Conservation (phyloP, 2,888 invertebrate species). For the Mythimna loreyi region DNA sequence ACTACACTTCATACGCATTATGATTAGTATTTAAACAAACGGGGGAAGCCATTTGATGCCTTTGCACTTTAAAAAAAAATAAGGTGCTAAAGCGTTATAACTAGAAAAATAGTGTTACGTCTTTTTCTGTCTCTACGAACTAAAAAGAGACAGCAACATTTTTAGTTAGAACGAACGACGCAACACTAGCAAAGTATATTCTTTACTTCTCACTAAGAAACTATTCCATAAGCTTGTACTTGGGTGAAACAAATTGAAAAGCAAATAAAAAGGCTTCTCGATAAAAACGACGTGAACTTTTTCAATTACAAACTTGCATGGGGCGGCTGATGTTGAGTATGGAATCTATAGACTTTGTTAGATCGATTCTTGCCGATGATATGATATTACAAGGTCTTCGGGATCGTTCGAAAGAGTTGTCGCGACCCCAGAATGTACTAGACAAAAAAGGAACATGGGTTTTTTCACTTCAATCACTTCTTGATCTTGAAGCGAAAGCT, state of each 20-base stretch:
- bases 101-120: background rate
- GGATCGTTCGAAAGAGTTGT: no score
- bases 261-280: constrained; percentile 72
- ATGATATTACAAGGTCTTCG: constrained; percentile 58
- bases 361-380: constrained; percentile 67
- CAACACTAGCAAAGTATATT: constrained; percentile 38
- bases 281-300: constrained; percentile 83
- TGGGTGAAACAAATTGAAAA: constrained; percentile 73
- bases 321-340: constrained; percentile 80
- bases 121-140: background rate
- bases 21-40: no score
- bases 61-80: no score
- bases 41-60: no score
- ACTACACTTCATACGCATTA: no score
- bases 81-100: background rate
- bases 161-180: background rate
- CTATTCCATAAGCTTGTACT: constrained; percentile 64
- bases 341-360: constrained; percentile 65
- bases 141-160: constrained; percentile 1
- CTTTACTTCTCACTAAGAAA: constrained; percentile 52
- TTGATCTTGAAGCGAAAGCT: no score
- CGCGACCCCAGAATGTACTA: no score
- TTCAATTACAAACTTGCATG: constrained; percentile 90
- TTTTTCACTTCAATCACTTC: no score
- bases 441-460: no score